Percentiles rank a stretch among this genome's conserved stretches.
phyloP scores from a whole-genome alignment of 2,113 vertebrate species.

The Manacus vitellinus region DNA sequence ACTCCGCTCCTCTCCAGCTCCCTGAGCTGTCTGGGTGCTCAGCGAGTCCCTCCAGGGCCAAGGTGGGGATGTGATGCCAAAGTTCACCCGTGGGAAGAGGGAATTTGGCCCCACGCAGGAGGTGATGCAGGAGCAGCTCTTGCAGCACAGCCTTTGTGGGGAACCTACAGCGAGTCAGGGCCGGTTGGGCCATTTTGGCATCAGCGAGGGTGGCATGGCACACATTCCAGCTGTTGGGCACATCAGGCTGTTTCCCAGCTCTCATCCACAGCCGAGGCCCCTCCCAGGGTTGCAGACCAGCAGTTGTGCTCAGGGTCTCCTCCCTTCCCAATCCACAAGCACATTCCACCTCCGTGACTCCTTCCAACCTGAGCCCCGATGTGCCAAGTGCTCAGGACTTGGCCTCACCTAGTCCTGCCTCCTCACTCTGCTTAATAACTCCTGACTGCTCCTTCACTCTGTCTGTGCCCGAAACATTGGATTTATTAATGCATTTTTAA shows the following conservation, averaged over 20 bases:
- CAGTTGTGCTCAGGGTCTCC: not conserved
- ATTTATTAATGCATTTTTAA: constrained; percentile 62
- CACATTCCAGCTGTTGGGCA: not conserved
- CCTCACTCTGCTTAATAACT: not conserved
- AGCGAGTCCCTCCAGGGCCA: not conserved
- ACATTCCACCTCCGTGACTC: not conserved
- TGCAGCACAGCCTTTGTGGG: not conserved
- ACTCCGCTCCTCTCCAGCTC: not conserved
- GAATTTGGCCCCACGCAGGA: accelerated
- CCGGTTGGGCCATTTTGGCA: not conserved
- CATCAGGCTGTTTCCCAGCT: accelerated
- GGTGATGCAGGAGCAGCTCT: not conserved
- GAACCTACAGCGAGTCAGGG: accelerated
- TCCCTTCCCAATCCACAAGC: not conserved
- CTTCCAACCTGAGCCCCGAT: not conserved
- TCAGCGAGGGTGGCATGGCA: not conserved
- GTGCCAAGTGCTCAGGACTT: not conserved
- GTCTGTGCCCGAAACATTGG: not conserved
- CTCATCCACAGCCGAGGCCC: accelerated
- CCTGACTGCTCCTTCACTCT: not conserved
- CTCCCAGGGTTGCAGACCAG: not conserved
- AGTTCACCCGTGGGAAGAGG: not conserved
- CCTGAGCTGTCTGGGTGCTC: not conserved
- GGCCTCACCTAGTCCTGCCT: not conserved
- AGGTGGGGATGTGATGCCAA: not conserved